Conservation (phyloP, 2,113 vertebrate genomes). For the Limnothrissa miodon region DNA sequence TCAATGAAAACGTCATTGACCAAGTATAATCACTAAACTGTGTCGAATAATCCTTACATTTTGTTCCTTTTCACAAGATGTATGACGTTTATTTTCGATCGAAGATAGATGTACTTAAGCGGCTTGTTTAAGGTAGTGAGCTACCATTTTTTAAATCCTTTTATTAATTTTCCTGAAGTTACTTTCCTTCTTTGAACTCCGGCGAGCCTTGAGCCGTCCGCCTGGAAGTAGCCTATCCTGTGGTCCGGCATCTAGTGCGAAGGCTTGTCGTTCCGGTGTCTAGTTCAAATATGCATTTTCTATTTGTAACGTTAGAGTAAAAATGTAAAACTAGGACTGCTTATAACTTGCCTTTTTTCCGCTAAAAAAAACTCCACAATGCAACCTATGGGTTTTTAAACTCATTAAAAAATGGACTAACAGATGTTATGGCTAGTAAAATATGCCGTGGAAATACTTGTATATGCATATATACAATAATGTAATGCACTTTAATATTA, state of each 20-base stretch:
- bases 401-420: no score
- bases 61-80: not conserved
- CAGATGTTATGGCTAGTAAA: not conserved
- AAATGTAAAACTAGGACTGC: no score
- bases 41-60: not conserved
- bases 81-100: not conserved
- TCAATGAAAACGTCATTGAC: slow-evolving; percentile 11
- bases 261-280: not conserved
- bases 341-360: no score
- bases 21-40: not conserved
- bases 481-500: no score
- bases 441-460: not conserved
- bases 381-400: no score
- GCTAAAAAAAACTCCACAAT: not conserved
- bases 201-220: not conserved
- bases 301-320: no score
- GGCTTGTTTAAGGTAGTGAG: not conserved
- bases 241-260: slow-evolving; percentile 4
- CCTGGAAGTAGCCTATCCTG: slow-evolving; percentile 15
- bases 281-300: not conserved
- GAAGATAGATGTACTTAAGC: not conserved
- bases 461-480: not conserved
- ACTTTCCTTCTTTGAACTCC: not conserved
- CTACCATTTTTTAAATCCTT: not conserved
- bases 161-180: not conserved